A percentile compares a stretch with the other conserved stretches of the same genome.
phyloP scores from a whole-genome alignment of 1,140 invertebrate genomes.

The Himalopsyche phryganea region DNA sequence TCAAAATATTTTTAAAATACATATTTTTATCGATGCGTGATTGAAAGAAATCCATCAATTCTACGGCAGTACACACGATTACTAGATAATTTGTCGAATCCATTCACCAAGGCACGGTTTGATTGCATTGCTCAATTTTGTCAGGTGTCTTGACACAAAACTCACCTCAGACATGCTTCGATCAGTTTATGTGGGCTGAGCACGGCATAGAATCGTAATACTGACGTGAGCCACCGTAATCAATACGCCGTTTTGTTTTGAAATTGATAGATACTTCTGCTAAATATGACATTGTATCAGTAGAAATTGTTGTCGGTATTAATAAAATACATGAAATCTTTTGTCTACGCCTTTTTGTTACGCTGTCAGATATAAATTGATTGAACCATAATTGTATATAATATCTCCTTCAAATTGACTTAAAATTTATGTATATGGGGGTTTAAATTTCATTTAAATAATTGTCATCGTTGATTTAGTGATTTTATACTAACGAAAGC shows the following conservation, averaged over 20 bases:
- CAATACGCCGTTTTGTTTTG: no score
- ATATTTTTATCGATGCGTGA: no score
- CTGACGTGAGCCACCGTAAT: not conserved
- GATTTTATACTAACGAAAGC: no score
- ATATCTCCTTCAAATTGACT: no score
- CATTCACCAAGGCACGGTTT: slow-evolving; percentile 20
- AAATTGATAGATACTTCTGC: slow-evolving; percentile 22
- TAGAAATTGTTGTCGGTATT: not conserved
- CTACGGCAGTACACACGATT: not conserved
- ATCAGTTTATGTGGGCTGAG: slow-evolving; percentile 8
- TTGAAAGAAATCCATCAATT: slow-evolving; percentile 2
- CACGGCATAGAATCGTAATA: slow-evolving; percentile 8
- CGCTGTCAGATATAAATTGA: not conserved
- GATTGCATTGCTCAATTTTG: slow-evolving; percentile 34
- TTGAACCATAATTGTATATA: no score
- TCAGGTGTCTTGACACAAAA: slow-evolving; percentile 14
- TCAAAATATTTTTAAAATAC: no score
- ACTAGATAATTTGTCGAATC: slow-evolving; percentile 23
- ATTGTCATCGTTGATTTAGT: no score
- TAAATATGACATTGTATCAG: not conserved
- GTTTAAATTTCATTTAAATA: no score
- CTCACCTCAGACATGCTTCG: slow-evolving; percentile 4
- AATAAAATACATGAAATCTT: not conserved
- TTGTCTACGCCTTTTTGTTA: not conserved
- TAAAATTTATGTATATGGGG: no score